Evolutionary conservation across 1,140 invertebrate species (phyloP), one percentile per base, ranked within the genome.

Genomic region (Pseudomyrmex sp.): DNA sequence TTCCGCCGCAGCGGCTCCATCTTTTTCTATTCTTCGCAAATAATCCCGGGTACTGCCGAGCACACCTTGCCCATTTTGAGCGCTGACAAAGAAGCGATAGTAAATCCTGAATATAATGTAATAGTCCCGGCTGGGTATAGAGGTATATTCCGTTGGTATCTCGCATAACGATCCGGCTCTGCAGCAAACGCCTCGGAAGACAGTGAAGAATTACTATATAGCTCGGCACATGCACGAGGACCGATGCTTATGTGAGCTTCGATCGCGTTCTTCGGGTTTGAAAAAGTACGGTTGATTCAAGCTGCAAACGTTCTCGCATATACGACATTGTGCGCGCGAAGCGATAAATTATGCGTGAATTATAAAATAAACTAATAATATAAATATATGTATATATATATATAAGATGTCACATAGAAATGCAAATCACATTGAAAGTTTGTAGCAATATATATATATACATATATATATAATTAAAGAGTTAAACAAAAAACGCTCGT

Each of bases 101-200:
- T 86, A 89, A 86, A 86, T 88, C 86, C 70, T 72, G 86, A 89
- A 89, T 88, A 89, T 89, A 83, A 88, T 73, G 87, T 89, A 89
- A 87, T 82, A 72, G 86, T n/a, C 69, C 72, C 23, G 85, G 23
- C 58, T 23, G 77, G 68, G 54, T 68, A 72, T 68, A 35, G 68
- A 63, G 72, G 59, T 46, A 59, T 73, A 74, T 61, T 44, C 70
- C 70, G 73, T 58, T 44, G 70, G 26, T 88, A 84, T 87, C 82
- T 75, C 86, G 82, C 80, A 54, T 77, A 88, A 88, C 83, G 87
- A 88, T 70, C 76, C 68, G 23, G n/a, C 73, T 85, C 76, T 76
- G 62, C 74, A 63, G 65, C 62, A 61, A 84, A 84, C 75, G 59
- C 23, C 75, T 87, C 66, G n/a, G 59, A 82, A 88, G 87, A 85